Conservation (phyloP, 2,797 vertebrate genomes). For the Tachyglossus aculeatus region DNA sequence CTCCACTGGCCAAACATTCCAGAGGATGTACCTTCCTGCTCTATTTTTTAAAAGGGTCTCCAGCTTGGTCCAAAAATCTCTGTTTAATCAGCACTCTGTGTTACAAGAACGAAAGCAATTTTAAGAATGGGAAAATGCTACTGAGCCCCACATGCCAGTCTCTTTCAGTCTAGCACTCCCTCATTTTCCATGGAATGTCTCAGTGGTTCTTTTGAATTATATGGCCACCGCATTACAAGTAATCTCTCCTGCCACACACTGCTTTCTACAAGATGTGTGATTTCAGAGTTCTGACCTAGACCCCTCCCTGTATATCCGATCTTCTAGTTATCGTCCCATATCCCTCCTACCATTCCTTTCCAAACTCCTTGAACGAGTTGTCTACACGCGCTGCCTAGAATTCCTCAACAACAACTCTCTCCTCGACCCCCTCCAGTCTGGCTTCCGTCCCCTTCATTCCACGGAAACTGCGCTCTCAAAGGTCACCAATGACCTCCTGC, state of each 20-base stretch:
- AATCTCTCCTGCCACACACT: background rate
- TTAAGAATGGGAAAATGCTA: background rate
- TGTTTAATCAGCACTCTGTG: background rate
- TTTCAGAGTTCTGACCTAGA: no score
- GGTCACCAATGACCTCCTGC: no score
- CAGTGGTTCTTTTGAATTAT: background rate
- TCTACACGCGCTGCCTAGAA: no score
- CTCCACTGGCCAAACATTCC: background rate
- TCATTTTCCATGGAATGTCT: background rate
- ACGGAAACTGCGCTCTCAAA: no score
- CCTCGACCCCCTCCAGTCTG: no score
- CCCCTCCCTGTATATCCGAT: no score
- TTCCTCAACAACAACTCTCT: no score
- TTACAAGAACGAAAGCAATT: background rate
- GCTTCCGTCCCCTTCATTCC: no score
- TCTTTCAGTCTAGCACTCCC: background rate
- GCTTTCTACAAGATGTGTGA: background rate
- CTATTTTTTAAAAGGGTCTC: background rate
- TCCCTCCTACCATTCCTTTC: no score
- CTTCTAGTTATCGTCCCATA: no score
- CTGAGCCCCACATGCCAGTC: background rate
- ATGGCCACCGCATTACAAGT: background rate
- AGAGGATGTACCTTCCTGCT: background rate
- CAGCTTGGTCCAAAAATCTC: background rate
- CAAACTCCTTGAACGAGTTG: no score